These are phyloP conservation scores for Chloropsis hardwickii DNA, from an alignment of 2,113 vertebrate genomes.

Conservation along the genomic window DNA sequence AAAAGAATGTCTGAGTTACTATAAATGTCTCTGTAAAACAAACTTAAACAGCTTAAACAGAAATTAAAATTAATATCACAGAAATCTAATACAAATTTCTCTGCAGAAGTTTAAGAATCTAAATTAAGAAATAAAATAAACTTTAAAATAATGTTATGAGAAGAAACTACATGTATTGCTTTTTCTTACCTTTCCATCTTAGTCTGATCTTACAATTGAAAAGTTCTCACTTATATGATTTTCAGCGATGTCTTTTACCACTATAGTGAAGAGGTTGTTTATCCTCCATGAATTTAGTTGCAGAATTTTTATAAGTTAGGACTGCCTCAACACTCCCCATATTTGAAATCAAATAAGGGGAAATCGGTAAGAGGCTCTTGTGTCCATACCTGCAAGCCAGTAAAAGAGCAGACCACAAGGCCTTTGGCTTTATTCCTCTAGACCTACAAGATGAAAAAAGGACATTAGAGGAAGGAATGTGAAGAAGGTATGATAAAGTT, in stretches of 20 bases:
- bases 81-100: not conserved
- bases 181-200: not conserved
- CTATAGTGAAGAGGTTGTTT: not conserved
- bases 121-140: not conserved
- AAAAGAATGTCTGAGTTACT: not conserved
- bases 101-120: not conserved
- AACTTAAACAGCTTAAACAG: not conserved
- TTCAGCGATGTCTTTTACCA: not conserved
- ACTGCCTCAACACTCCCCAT: not conserved
- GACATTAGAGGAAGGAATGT: not conserved
- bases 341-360: not conserved
- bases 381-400: too few relatives aligned
- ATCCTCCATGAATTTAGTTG: not conserved
- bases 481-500: not conserved
- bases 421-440: not conserved
- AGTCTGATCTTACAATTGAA: not conserved
- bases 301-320: not conserved
- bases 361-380: not conserved
- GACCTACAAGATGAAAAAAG: not conserved
- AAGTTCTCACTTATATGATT: not conserved
- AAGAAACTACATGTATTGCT: not conserved
- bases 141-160: not conserved
- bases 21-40: not conserved
- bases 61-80: not conserved
- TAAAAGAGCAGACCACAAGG: not conserved